Conservation (phyloP, 2,888 invertebrate species). For the Camptogramma bilineatum region DNA sequence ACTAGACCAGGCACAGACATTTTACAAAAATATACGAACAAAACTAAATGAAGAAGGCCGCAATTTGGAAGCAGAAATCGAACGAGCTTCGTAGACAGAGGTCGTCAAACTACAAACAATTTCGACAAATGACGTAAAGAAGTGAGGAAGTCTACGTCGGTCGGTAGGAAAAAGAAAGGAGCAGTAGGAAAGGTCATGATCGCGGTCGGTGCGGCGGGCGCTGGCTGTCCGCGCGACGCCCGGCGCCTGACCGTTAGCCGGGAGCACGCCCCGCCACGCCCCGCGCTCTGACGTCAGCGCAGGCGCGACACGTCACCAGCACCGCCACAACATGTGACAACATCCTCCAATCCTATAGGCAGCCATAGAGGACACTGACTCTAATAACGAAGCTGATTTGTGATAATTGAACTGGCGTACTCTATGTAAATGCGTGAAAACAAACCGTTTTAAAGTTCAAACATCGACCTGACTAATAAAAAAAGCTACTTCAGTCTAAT, state of each 20-base stretch:
- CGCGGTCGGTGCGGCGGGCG: too few relatives aligned
- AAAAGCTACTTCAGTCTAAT: not conserved
- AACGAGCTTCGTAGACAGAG: not conserved
- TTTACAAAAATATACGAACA: too few relatives aligned
- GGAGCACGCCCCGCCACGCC: not conserved
- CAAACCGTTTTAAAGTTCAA: not conserved
- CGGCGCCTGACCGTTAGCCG: not conserved
- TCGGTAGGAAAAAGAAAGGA: conserved; percentile 15
- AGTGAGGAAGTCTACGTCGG: not conserved
- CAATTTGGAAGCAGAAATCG: not conserved
- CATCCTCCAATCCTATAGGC: not conserved
- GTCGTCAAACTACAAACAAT: not conserved
- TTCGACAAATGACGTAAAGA: not conserved
- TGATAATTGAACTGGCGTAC: not conserved
- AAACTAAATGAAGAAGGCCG: not conserved
- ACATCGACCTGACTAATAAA: not conserved
- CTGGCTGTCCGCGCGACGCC: not conserved
- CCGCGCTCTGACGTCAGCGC: conserved; percentile 5
- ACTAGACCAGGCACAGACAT: too few relatives aligned
- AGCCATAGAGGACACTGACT: too few relatives aligned
- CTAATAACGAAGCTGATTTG: not conserved
- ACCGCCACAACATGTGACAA: not conserved
- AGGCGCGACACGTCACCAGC: not conserved
- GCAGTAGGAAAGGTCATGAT: conserved; percentile 18
- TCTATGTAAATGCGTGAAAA: not conserved